Conservation (phyloP, 30 jellyfish, hydroid and myxozoan species). For the Phacellophora camtschatica region DNA sequence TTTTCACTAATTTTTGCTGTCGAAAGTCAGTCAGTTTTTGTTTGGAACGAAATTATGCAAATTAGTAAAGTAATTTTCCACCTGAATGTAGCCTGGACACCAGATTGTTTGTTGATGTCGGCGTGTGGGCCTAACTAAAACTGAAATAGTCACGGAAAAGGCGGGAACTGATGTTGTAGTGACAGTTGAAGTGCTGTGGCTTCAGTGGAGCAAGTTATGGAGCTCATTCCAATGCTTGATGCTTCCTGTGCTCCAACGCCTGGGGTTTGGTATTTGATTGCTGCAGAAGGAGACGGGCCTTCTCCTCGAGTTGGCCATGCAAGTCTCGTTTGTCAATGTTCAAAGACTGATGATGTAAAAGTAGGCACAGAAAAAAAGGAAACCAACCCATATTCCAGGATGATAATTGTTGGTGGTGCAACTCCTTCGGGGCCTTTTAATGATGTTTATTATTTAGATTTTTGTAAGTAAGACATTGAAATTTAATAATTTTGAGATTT, state of each 20-base stretch:
- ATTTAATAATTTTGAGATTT: too few relatives aligned
- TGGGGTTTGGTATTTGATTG: slow-evolving; percentile 54
- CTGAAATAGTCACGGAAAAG: background rate
- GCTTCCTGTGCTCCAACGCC: slow-evolving; percentile 42
- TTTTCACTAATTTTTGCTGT: too few relatives aligned
- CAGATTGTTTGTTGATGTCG: too few relatives aligned
- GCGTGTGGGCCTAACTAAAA: background rate
- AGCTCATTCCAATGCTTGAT: slow-evolving; percentile 54
- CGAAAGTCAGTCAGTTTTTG: too few relatives aligned
- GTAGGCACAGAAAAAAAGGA: background rate
- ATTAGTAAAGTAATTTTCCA: too few relatives aligned
- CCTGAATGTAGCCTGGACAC: too few relatives aligned
- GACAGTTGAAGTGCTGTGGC: too few relatives aligned
- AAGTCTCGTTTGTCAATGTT: background rate
- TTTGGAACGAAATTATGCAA: too few relatives aligned
- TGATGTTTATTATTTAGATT: slow-evolving; percentile 26
- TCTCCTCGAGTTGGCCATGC: slow-evolving; percentile 78
- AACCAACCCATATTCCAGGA: background rate
- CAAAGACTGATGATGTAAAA: background rate
- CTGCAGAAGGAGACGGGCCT: slow-evolving; percentile 61
- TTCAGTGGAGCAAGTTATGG: too few relatives aligned
- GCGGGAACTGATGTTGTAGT: background rate
- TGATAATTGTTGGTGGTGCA: slow-evolving; percentile 63
- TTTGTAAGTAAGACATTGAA: slow-evolving; percentile 5
- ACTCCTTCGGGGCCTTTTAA: slow-evolving; percentile 59